These are phyloP conservation scores for Camponotus pennsylvanicus DNA, from an alignment of 1,140 invertebrate genomes.

Conservation along the genomic window DNA sequence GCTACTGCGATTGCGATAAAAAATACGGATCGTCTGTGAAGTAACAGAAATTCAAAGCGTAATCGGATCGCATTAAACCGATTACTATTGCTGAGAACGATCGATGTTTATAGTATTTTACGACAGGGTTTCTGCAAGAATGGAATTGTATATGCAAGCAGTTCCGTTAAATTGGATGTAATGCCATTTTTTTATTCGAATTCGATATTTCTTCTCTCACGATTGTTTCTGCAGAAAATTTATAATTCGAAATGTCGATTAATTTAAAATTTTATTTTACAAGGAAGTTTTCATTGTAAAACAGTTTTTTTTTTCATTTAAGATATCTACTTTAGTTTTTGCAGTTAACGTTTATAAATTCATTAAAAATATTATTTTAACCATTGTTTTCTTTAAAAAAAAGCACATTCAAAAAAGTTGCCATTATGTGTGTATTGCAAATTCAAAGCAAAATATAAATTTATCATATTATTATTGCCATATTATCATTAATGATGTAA, in stretches of 20 bases:
- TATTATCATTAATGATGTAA: not conserved
- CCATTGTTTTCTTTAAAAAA: not conserved
- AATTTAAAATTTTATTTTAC: not conserved
- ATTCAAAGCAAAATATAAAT: not conserved
- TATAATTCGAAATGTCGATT: conserved; percentile 16
- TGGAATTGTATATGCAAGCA: conserved; percentile 54
- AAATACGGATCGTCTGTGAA: conserved; percentile 57
- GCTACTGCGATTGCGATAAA: conserved; percentile 48
- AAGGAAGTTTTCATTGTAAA: not conserved
- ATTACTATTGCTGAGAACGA: conserved; percentile 57
- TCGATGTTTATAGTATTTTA: conserved; percentile 25
- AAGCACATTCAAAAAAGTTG: not conserved
- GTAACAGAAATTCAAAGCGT: conserved; percentile 66
- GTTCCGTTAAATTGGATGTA: conserved; percentile 23
- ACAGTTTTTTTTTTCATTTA: not conserved
- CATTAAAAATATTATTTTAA: conserved; percentile 14
- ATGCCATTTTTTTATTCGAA: conserved; percentile 14
- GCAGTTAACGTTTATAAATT: not conserved
- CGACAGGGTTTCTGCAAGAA: conserved; percentile 27
- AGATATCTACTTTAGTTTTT: not conserved
- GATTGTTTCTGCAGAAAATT: not conserved
- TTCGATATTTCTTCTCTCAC: not conserved
- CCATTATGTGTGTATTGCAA: not conserved
- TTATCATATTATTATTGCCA: not conserved
- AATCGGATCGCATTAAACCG: conserved; percentile 71